A percentile compares a stretch with the other conserved stretches of the same genome.
phyloP scores from a whole-genome alignment of 2,113 vertebrate genomes.

The Dissostichus mawsoni region DNA sequence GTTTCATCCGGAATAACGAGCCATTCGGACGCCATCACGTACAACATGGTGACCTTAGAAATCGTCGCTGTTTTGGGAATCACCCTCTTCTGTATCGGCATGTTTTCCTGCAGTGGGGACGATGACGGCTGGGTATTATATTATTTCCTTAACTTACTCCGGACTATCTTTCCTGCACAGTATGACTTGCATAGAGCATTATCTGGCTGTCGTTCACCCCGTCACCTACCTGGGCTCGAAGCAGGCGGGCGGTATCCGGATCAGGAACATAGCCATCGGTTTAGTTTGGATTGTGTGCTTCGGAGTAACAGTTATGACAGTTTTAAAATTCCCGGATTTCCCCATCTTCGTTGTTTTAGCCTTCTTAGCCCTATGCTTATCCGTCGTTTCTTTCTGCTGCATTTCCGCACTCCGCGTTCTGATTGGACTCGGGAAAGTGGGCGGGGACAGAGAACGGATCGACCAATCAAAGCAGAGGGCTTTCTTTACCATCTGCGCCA shows the following conservation, averaged over 20 bases:
- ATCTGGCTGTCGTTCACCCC: conserved; percentile 31
- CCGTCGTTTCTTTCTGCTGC: conserved; percentile 19
- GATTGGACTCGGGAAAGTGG: neutral
- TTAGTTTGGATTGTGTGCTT: conserved; percentile 11
- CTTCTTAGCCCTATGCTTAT: neutral
- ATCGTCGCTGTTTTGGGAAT: accelerated
- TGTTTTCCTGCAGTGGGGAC: accelerated
- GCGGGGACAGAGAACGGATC: neutral
- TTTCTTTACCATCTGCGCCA: neutral
- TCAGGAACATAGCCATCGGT: conserved; percentile 15
- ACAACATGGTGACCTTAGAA: neutral
- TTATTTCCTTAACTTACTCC: accelerated
- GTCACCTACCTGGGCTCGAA: conserved; percentile 9
- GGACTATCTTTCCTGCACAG: neutral
- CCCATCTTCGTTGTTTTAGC: neutral
- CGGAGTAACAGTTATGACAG: neutral
- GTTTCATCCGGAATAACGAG: neutral
- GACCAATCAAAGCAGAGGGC: conserved; percentile 13
- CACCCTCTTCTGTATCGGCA: accelerated
- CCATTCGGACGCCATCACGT: conserved; percentile 34
- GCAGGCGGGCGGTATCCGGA: neutral
- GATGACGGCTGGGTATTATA: neutral
- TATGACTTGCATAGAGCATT: conserved; percentile 26
- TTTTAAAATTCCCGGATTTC: neutral
- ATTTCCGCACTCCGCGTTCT: conserved; percentile 11